phyloP scores from a whole-genome alignment of 2,888 invertebrate species.

The Cryptophagus acutangulus region DNA sequence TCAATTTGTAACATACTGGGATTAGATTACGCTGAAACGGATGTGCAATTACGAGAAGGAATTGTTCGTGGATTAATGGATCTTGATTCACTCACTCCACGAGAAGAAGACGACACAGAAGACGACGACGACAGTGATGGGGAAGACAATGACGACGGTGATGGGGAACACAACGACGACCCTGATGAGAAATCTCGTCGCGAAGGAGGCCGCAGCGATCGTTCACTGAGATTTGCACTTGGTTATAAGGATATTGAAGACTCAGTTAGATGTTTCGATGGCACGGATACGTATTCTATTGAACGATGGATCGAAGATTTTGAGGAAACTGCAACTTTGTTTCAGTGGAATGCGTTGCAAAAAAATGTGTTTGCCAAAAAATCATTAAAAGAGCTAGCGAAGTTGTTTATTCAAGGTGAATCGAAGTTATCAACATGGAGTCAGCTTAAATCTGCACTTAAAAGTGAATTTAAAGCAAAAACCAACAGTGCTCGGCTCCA shows the following conservation, averaged over 20 bases:
- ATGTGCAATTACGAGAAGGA: too few species aligned
- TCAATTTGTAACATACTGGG: too few species aligned
- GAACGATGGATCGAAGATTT: conserved; percentile 30
- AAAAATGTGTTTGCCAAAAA: conserved; percentile 34
- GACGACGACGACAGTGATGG: conserved; percentile 6
- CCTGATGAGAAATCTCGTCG: neutral
- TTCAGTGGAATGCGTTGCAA: conserved; percentile 31
- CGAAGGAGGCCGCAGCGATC: neutral
- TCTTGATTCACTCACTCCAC: too few species aligned
- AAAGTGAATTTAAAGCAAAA: conserved; percentile 26
- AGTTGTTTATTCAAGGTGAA: conserved; percentile 29
- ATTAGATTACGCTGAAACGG: too few species aligned
- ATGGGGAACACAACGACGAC: neutral
- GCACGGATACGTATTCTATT: conserved; percentile 26
- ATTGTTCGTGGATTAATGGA: too few species aligned
- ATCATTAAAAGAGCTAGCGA: conserved; percentile 30
- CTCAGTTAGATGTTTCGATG: conserved; percentile 26
- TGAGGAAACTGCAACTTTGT: conserved; percentile 29
- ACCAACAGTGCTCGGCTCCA: conserved; percentile 25
- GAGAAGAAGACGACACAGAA: conserved; percentile 1
- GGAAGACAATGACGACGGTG: conserved; percentile 6
- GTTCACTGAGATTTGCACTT: conserved; percentile 16
- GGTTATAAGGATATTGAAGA: conserved; percentile 32
- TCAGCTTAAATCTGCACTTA: conserved; percentile 22
- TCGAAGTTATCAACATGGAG: conserved; percentile 25